Evolutionary conservation across 1,140 invertebrate genomes (phyloP).

Genomic region (Scylla paramamosain): DNA sequence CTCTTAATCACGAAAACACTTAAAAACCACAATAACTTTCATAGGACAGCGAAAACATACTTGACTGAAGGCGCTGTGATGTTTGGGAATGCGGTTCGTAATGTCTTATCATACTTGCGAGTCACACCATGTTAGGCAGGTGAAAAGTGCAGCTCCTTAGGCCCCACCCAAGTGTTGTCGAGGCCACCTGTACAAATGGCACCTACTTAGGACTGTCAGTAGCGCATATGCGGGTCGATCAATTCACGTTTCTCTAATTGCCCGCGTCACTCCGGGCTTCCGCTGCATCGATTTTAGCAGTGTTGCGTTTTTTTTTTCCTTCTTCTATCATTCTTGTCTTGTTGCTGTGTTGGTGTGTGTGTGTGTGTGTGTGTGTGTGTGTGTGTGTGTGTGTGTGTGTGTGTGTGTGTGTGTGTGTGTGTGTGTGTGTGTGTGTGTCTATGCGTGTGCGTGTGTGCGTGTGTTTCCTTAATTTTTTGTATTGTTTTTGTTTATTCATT

Average conservation of each 20-base stretch:
- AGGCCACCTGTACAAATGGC: slow-evolving; percentile 47
- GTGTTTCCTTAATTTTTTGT: neutral
- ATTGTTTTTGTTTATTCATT: neutral
- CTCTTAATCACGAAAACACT: too few relatives aligned
- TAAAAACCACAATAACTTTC: too few relatives aligned
- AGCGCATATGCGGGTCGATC: neutral
- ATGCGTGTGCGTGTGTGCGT: slow-evolving; percentile 30
- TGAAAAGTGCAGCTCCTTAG: neutral
- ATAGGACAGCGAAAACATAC: too few relatives aligned
- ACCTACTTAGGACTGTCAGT: neutral
- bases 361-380: slow-evolving; percentile 42
- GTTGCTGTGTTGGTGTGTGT: neutral
- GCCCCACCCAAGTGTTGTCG: neutral
- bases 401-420: neutral
- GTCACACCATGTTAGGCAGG: too few relatives aligned
- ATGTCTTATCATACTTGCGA: too few relatives aligned
- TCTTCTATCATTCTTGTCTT: neutral
- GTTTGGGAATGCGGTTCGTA: too few relatives aligned
- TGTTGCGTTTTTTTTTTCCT: neutral
- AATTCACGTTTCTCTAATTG: slow-evolving; percentile 31
- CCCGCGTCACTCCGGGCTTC: slow-evolving; percentile 17
- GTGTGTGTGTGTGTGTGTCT: slow-evolving; percentile 39
- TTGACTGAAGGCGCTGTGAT: too few relatives aligned
- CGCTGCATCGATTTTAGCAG: neutral
- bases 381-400: slow-evolving; percentile 27